Base-by-base conservation (phyloP, 2,797 vertebrate genomes). In the Lepidocolaptes lacrymiger region DNA sequence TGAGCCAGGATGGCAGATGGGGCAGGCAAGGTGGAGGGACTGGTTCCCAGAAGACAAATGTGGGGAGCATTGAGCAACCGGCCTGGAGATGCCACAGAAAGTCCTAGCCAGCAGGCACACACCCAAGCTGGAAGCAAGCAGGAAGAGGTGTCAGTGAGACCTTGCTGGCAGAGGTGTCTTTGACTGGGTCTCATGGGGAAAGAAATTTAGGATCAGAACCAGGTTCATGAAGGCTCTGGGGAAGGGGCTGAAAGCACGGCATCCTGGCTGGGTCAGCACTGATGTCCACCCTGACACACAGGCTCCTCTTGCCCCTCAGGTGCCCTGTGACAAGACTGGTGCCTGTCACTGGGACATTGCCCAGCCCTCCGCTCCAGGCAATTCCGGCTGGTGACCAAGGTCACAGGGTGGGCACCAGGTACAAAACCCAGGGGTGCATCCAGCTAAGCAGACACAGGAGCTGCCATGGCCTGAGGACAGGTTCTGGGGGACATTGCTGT, bases 401-500 rank as follows among this genome's bases (percentile, higher is more conserved):
- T 56, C 27, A 32, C 43, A 49, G 9, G 10, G n/a, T 21, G 48
- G 41, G 24, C n/a, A 62, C n/a, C 54, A n/a, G 13, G 18, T 11
- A 59, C 34, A 41, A 79, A 27, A 67, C 44, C 18, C 56, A 56
- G 54, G 21, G 26, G 6, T 39, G 22, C 32, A 28, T 36, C 39
- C 55, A n/a, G 21, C 16, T 64, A 36, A 18, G 55, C 21, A 55
- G 67, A 51, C 64, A 44, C 15, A 27, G n/a, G 71, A 78, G 49
- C 32, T 68, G 58, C 39, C 37, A 11, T 4, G 10, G 41, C 9
- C 59, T 48, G 41, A 49, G 48, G 27, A 22, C 2, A 2, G 28
- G 12, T 27, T 19, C 19, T 59, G 51, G 30, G 15, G 39, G 82
- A 3, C 24, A 10, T 75, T 5, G 0, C 27, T 2, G 1, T 46